A percentile compares a stretch with the other conserved stretches of the same genome.
phyloP scores from a whole-genome alignment of 2,113 vertebrate genomes.

The Sinocyclocheilus grahami region DNA sequence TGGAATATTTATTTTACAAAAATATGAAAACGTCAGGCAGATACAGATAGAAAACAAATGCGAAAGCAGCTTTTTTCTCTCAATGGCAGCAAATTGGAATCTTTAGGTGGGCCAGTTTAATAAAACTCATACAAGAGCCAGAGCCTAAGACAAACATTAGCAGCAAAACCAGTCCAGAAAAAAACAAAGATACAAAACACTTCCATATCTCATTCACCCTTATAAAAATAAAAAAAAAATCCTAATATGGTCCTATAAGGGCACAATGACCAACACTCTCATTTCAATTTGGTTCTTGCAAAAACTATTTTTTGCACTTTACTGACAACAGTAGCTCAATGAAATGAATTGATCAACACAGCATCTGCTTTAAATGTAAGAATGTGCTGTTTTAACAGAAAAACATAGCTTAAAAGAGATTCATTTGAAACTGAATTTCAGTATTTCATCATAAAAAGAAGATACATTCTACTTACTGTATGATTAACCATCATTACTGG shows the following conservation, averaged over 20 bases:
- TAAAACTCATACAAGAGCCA: slow-evolving; percentile 51
- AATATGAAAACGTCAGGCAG: slow-evolving; percentile 63
- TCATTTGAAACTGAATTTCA: neutral
- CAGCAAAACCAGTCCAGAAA: slow-evolving; percentile 56
- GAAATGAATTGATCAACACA: slow-evolving; percentile 35
- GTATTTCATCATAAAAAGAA: slow-evolving; percentile 11
- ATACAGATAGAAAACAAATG: slow-evolving; percentile 58
- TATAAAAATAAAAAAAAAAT: neutral
- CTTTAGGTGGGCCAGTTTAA: slow-evolving; percentile 47
- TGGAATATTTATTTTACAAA: slow-evolving; percentile 66
- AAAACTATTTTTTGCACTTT: slow-evolving; percentile 32
- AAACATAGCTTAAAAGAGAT: slow-evolving; percentile 28
- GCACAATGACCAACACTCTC: neutral
- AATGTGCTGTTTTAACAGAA: slow-evolving; percentile 49
- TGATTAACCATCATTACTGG: neutral
- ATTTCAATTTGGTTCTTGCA: slow-evolving; percentile 47
- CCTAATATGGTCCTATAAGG: slow-evolving; percentile 8
- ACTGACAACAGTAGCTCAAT: slow-evolving; percentile 32
- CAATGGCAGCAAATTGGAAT: slow-evolving; percentile 55
- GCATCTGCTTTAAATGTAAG: slow-evolving; percentile 15
- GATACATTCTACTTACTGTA: slow-evolving; percentile 12
- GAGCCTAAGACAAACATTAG: slow-evolving; percentile 60
- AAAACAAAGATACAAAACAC: slow-evolving; percentile 35
- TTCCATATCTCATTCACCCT: slow-evolving; percentile 17
- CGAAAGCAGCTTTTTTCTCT: slow-evolving; percentile 62